Evolutionary conservation across 2,888 invertebrate species (phyloP), one percentile per base, ranked within the genome.

Genomic region (Drosophila vallismaia): DNA sequence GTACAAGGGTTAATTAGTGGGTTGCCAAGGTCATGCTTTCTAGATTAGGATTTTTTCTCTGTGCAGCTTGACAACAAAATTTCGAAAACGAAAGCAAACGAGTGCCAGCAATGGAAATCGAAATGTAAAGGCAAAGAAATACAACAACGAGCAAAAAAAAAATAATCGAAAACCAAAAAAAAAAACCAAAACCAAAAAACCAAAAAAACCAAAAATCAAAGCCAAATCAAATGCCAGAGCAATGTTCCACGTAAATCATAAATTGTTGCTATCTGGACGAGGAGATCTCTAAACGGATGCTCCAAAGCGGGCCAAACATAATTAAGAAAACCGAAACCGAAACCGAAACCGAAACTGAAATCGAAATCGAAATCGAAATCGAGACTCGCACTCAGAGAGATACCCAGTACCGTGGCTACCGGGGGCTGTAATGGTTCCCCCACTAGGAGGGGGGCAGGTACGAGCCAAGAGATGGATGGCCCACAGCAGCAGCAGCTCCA

Each of bases 191-290:
- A 7, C 36, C n/a, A 5, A 54, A 49, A 46, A 63, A 44, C 50
- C 48, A 14, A 50, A 50, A 72, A 54, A 50, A n/a, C n/a, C n/a
- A 38, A 70, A 68, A 68, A 59, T 50, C 50, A 72, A 72, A 51
- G 19, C 31, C 42, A 63, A 73, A 55, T 72, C 81, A 85, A 81
- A 85, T 87, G 79, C 76, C 85, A 70, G 46, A 70, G 81, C 85
- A 88, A 84, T 84, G 88, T 88, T 78, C 79, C 82, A 84, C 88
- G 84, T 88, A 84, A 84, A 84, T 84, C 84, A 88, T 88, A 84
- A 84, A 84, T 81, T 72, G 64, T 36, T 36, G 76, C 70, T 88
- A 88, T 84, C 84, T 71, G 4, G 63, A 68, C 67, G 63, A 74
- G 78, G 76, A 86, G 88, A 87, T 88, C 85, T 76, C 80, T 86